Conservation (phyloP, 2,797 vertebrate species). For the Cossypha caffra region DNA sequence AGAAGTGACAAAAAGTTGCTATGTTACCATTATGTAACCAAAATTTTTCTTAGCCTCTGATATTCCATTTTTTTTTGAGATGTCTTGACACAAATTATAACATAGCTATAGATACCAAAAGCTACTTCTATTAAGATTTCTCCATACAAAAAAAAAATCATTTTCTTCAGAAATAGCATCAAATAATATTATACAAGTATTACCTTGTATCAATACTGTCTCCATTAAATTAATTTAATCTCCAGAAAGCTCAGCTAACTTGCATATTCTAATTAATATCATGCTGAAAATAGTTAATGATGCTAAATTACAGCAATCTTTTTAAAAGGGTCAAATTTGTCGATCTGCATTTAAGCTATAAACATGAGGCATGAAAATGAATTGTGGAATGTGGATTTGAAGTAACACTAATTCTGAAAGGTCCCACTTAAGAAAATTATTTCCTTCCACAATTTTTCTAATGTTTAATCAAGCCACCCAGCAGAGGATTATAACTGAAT, state of each 20-base stretch:
- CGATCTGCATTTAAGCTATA: not conserved
- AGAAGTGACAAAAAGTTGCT: not conserved
- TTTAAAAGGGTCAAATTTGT: slow-evolving; percentile 56
- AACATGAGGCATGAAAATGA: slow-evolving; percentile 45
- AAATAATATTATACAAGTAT: not conserved
- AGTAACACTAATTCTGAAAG: slow-evolving; percentile 51
- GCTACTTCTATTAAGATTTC: not conserved
- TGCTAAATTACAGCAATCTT: slow-evolving; percentile 54
- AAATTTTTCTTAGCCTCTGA: not conserved
- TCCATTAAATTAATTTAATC: not conserved
- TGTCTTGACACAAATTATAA: not conserved
- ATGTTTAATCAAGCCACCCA: slow-evolving; percentile 27
- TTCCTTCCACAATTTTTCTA: slow-evolving; percentile 31
- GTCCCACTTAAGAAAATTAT: slow-evolving; percentile 55
- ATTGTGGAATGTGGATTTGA: slow-evolving; percentile 14
- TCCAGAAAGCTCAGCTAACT: slow-evolving; percentile 2
- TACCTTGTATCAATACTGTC: not conserved
- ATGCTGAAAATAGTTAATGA: slow-evolving; percentile 61
- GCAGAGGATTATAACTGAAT: not conserved
- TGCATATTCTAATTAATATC: slow-evolving; percentile 23
- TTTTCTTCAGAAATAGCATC: not conserved
- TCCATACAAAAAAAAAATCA: not conserved
- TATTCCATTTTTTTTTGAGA: not conserved
- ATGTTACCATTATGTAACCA: not conserved
- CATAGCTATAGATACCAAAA: not conserved